Percentiles rank a stretch among this genome's conserved stretches.
Evolutionary conservation across 1,140 invertebrate genomes (phyloP).

Genomic region (Camponotus vicinus): DNA sequence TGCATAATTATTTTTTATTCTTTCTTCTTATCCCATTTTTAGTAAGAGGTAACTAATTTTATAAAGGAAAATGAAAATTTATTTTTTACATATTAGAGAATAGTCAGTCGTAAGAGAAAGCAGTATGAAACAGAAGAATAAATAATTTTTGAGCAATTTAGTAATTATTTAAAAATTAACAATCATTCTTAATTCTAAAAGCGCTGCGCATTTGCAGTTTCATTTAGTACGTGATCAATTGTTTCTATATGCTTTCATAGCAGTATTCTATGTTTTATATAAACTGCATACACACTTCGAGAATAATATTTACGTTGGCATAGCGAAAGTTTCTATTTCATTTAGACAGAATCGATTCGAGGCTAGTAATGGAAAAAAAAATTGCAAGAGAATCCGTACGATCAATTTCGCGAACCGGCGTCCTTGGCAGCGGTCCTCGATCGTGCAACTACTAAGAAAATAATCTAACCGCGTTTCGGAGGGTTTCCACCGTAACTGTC

Average conservation of each 20-base stretch:
- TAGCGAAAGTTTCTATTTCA: conserved; percentile 56
- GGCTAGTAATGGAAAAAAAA: conserved; percentile 58
- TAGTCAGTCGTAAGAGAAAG: too few relatives aligned
- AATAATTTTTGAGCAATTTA: too few relatives aligned
- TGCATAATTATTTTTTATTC: too few relatives aligned
- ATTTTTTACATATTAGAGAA: too few relatives aligned
- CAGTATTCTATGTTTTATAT: conserved; percentile 30
- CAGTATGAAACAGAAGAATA: too few relatives aligned
- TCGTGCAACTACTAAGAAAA: conserved; percentile 45
- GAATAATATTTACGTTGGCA: conserved; percentile 60
- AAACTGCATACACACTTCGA: conserved; percentile 24
- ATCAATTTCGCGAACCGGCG: conserved; percentile 48
- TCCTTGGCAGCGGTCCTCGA: conserved; percentile 28
- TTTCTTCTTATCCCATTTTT: too few relatives aligned
- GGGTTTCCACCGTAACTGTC: not conserved
- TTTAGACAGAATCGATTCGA: conserved; percentile 50
- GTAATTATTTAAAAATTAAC: too few relatives aligned
- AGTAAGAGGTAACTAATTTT: too few relatives aligned
- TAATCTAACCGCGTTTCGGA: conserved; percentile 27
- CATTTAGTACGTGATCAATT: conserved; percentile 32
- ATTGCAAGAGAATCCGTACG: conserved; percentile 50
- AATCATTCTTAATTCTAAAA: not conserved
- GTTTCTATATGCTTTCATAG: conserved; percentile 25
- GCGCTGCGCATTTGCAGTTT: not conserved
- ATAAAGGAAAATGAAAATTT: too few relatives aligned